Evolutionary conservation across 1,140 invertebrate species (phyloP).

Genomic region (Akabosia matsudoensis): DNA sequence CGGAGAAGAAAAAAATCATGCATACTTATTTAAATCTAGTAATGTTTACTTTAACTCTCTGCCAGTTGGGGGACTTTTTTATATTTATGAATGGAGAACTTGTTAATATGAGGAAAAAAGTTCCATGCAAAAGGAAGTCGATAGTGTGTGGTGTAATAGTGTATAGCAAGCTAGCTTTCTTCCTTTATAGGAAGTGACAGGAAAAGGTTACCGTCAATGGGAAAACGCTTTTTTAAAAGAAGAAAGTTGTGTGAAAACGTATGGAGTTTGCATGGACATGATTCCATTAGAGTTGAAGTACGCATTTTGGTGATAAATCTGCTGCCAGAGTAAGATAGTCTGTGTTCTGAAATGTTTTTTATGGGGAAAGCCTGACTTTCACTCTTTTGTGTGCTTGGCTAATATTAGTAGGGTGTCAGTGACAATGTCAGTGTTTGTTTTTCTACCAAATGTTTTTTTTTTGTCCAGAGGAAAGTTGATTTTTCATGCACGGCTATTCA

Average conservation of each 20-base stretch:
- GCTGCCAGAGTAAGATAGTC: constrained; percentile 17
- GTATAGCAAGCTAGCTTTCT: not conserved
- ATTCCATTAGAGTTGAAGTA: constrained; percentile 43
- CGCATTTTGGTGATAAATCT: constrained; percentile 45
- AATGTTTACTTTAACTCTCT: no score
- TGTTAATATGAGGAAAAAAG: no score
- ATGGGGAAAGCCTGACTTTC: no score
- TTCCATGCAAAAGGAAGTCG: no score
- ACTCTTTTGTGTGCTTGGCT: not conserved
- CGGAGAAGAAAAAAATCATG: not conserved
- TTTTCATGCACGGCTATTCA: no score
- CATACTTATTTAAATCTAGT: not conserved
- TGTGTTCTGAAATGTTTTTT: not conserved
- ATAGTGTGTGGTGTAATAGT: not conserved
- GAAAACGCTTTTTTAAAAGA: not conserved
- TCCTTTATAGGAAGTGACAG: constrained; percentile 8
- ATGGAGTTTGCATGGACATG: not conserved
- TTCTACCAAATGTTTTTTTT: no score
- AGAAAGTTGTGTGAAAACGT: not conserved
- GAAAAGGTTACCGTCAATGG: not conserved
- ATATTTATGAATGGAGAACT: no score
- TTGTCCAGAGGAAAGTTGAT: no score
- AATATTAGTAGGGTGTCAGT: not conserved
- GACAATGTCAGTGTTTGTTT: not conserved
- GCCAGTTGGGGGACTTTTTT: no score